Evolutionary conservation across 2,797 vertebrate genomes (phyloP).

Genomic region (Enteromius paludinosus): DNA sequence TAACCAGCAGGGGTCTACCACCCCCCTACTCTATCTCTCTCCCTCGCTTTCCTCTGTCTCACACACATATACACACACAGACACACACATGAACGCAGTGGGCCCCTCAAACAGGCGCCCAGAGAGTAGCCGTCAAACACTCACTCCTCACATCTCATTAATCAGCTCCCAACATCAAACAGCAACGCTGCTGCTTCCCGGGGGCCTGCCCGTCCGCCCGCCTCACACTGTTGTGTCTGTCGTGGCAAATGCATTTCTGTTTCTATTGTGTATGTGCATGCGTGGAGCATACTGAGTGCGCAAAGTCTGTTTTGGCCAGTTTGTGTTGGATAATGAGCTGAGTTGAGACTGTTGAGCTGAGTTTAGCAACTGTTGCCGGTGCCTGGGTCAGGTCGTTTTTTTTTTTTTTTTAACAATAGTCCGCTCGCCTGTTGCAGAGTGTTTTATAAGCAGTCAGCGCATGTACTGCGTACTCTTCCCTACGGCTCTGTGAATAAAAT

Average conservation of each 20-base stretch:
- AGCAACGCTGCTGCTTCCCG: slow-evolving; percentile 59
- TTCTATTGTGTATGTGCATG: slow-evolving; percentile 59
- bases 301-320: slow-evolving; percentile 51
- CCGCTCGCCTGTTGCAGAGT: slow-evolving; percentile 17
- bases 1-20: slow-evolving; percentile 74
- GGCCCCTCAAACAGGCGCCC: slow-evolving; percentile 63
- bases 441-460: slow-evolving; percentile 31
- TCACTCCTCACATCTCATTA: slow-evolving; percentile 78
- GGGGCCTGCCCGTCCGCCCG: slow-evolving; percentile 62
- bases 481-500: slow-evolving; percentile 46
- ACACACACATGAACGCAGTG: slow-evolving; percentile 48
- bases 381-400: slow-evolving; percentile 44
- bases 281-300: slow-evolving; percentile 56
- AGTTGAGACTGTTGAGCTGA: slow-evolving; percentile 51
- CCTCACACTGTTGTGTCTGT: slow-evolving; percentile 62
- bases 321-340: slow-evolving; percentile 55
- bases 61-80: slow-evolving; percentile 33
- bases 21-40: slow-evolving; percentile 65
- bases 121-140: slow-evolving; percentile 77
- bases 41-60: slow-evolving; percentile 55
- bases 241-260: slow-evolving; percentile 61
- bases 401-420: neutral
- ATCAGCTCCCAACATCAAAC: slow-evolving; percentile 84
- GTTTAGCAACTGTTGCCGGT: slow-evolving; percentile 43
- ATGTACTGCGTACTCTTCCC: slow-evolving; percentile 21